Percentiles rank a stretch among this genome's conserved stretches.
phyloP scores from a whole-genome alignment of 2,797 vertebrate genomes.

The Mormyrops boulengeri region DNA sequence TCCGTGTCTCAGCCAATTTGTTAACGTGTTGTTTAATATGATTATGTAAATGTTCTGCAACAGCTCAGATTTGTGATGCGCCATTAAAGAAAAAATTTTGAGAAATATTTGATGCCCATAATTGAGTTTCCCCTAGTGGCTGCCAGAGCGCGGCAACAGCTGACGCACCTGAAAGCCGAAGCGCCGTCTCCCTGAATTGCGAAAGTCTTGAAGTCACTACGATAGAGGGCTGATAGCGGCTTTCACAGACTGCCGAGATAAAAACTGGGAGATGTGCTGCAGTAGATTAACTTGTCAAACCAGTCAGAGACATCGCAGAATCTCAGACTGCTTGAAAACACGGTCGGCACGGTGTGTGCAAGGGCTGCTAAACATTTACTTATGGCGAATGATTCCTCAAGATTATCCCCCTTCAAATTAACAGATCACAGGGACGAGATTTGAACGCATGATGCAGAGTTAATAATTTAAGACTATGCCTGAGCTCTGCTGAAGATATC shows the following conservation, averaged over 20 bases:
- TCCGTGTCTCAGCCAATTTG: neutral
- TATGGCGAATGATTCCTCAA: neutral
- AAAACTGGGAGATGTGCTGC: neutral
- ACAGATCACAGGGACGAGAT: neutral
- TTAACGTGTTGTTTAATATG: neutral
- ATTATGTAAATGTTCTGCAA: neutral
- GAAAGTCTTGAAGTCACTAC: neutral
- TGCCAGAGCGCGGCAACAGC: neutral
- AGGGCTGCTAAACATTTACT: neutral
- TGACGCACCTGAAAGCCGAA: neutral
- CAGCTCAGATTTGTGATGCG: neutral
- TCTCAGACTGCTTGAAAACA: neutral
- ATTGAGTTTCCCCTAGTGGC: neutral
- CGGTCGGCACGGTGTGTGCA: neutral
- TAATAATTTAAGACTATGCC: neutral
- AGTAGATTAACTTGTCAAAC: neutral
- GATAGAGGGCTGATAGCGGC: neutral
- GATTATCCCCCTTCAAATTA: slow-evolving; percentile 1
- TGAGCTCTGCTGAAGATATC: neutral
- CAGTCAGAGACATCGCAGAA: neutral
- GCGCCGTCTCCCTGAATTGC: neutral
- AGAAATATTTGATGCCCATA: neutral
- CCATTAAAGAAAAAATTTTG: neutral
- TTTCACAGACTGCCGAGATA: neutral
- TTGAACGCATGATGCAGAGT: neutral